Conservation (phyloP, 1,140 invertebrate genomes). For the Pararge aegeria region DNA sequence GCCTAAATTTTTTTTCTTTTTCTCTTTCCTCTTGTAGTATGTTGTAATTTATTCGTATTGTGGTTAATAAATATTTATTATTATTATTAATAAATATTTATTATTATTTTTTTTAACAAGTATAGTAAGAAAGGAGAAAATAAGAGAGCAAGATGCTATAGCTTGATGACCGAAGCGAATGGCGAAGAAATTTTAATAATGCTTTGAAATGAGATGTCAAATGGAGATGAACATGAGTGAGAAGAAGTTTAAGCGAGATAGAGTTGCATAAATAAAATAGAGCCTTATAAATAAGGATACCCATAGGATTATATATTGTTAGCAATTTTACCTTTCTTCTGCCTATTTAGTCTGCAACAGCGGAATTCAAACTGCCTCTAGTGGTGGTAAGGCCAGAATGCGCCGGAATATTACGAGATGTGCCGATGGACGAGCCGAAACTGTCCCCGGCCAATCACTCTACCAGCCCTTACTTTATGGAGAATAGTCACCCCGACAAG, state of each 20-base stretch:
- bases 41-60: too few species aligned
- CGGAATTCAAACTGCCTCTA: constrained; percentile 83
- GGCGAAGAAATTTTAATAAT: not conserved
- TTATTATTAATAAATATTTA: too few species aligned
- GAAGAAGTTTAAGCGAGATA: not conserved
- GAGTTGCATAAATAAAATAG: too few species aligned
- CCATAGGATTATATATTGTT: too few species aligned
- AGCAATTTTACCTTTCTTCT: too few species aligned
- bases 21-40: too few species aligned
- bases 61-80: too few species aligned
- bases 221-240: not conserved
- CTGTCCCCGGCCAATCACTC: constrained; percentile 77
- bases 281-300: too few species aligned
- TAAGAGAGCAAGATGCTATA: not conserved
- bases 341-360: constrained; percentile 81
- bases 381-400: constrained; percentile 83
- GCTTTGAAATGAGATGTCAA: not conserved
- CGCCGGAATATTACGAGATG: constrained; percentile 80
- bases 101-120: too few species aligned
- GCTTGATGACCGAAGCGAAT: too few species aligned
- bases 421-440: constrained; percentile 80
- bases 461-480: constrained; percentile 85
- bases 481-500: constrained; percentile 83
- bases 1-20: too few species aligned
- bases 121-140: too few species aligned